phyloP scores from a whole-genome alignment of 2,797 vertebrate genomes.

The Fundulus diaphanus region DNA sequence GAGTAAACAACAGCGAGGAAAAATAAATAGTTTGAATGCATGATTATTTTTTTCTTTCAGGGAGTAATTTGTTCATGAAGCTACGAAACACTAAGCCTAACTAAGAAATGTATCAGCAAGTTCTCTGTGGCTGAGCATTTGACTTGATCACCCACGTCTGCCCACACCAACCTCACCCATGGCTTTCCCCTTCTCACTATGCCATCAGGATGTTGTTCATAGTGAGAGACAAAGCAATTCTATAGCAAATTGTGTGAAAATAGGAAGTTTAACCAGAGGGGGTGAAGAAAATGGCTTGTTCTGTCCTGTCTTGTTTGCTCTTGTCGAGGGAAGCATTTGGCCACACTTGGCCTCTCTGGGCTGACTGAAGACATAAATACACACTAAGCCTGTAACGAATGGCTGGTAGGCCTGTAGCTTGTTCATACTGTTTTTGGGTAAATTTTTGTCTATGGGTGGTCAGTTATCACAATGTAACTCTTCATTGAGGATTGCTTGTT shows the following conservation, averaged over 20 bases:
- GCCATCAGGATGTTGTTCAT: conserved; percentile 64
- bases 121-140: conserved; percentile 37
- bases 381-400: conserved; percentile 40
- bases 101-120: conserved; percentile 31
- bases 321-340: conserved; percentile 36
- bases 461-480: conserved; percentile 33
- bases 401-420: conserved; percentile 23
- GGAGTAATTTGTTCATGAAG: conserved; percentile 28
- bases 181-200: conserved; percentile 42
- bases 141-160: conserved; percentile 45
- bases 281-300: conserved; percentile 65
- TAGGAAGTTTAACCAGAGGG: conserved; percentile 64
- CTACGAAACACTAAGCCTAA: conserved; percentile 16
- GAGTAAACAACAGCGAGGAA: conserved; percentile 61
- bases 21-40: conserved; percentile 54
- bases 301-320: conserved; percentile 65
- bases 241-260: conserved; percentile 57
- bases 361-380: conserved; percentile 61
- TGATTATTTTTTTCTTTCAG: conserved; percentile 27
- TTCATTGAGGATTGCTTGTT: conserved; percentile 23
- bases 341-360: conserved; percentile 67
- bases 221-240: conserved; percentile 66
- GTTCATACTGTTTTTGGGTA: conserved; percentile 51
- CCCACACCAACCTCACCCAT: background rate
- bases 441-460: conserved; percentile 40